Evolutionary conservation across 2,888 invertebrate species (phyloP).

Genomic region (Epinotia brunnichana): DNA sequence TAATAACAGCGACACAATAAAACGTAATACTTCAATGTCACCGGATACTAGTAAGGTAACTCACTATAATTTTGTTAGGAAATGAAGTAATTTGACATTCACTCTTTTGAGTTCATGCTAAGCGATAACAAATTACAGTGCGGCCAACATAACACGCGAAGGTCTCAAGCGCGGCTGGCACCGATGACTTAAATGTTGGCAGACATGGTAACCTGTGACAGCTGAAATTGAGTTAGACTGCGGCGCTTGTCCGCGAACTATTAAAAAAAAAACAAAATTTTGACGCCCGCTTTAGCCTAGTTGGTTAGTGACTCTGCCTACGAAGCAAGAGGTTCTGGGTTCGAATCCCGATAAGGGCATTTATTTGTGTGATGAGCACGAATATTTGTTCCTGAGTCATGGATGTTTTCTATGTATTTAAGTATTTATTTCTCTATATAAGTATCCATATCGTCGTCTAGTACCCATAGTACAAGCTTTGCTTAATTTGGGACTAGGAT

Average conservation of each 20-base stretch:
- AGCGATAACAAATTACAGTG: conserved; percentile 26
- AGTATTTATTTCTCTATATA: no score
- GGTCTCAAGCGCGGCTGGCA: conserved; percentile 19
- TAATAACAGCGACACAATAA: conserved; percentile 3
- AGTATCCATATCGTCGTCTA: no score
- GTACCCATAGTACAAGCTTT: no score
- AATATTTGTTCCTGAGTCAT: no score
- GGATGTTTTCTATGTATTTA: no score
- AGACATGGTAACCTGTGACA: conserved; percentile 21
- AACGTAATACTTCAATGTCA: conserved; percentile 19
- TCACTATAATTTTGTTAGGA: conserved; percentile 6
- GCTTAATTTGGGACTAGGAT: no score
- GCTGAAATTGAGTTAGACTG: conserved; percentile 14
- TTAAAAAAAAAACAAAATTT: no score
- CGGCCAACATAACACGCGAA: conserved; percentile 30
- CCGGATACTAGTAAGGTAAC: not conserved
- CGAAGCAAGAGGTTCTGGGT: no score
- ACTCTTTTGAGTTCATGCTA: not conserved
- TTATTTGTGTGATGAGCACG: no score
- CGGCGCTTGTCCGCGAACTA: conserved; percentile 5
- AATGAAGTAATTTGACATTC: conserved; percentile 18
- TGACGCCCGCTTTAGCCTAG: no score
- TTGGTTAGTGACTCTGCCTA: no score
- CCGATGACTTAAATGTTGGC: conserved; percentile 20
- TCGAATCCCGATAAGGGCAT: no score